Conservation (phyloP, 1,140 invertebrate species). For the Gonioctena quinquepunctata region DNA sequence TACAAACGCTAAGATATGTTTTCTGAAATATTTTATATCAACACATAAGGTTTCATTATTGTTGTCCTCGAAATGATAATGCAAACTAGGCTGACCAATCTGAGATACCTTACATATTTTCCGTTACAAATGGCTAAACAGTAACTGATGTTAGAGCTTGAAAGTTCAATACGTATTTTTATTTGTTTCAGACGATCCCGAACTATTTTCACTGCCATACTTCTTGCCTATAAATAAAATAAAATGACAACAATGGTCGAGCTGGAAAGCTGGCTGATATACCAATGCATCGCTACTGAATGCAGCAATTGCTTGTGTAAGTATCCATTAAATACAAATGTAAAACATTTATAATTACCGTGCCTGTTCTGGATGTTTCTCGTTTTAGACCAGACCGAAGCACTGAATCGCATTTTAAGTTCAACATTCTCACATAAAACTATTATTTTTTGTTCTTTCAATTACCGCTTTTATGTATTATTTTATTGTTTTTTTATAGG, state of each 20-base stretch:
- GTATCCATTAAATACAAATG: constrained; percentile 46
- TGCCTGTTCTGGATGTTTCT: background rate
- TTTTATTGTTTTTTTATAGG: constrained; percentile 36
- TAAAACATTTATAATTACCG: background rate
- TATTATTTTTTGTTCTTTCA: background rate
- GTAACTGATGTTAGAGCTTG: no score
- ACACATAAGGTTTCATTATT: no score
- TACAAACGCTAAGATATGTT: no score
- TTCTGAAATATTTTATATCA: no score
- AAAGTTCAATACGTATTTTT: no score
- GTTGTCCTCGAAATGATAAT: no score
- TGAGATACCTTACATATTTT: no score
- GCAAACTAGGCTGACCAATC: no score
- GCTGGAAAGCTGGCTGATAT: constrained; percentile 65
- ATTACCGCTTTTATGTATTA: constrained; percentile 11
- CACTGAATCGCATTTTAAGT: background rate
- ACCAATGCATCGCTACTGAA: constrained; percentile 65
- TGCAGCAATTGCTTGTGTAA: constrained; percentile 64
- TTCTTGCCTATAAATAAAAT: constrained; percentile 21
- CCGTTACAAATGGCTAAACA: no score
- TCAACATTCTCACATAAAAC: background rate
- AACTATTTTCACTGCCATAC: constrained; percentile 21
- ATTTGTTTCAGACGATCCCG: constrained; percentile 24
- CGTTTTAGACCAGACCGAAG: background rate
- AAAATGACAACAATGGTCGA: constrained; percentile 63